Evolutionary conservation across 2,888 invertebrate species (phyloP).

Genomic region (Xestia sexstrigata): DNA sequence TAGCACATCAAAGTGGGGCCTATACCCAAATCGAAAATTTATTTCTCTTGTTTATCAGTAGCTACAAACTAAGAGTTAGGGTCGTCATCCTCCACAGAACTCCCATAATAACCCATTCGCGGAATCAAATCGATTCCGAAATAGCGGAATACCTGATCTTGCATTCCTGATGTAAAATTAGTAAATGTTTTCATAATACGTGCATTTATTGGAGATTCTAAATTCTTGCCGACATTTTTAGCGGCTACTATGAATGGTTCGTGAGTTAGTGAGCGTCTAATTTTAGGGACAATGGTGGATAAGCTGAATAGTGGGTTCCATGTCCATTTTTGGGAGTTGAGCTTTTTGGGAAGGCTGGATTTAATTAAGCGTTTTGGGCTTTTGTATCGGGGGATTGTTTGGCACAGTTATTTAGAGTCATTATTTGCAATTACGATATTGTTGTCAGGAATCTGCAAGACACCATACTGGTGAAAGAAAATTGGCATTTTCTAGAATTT

Average conservation of each 20-base stretch:
- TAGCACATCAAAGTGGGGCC: neutral
- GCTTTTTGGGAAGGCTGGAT: neutral
- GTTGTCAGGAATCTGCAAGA: neutral
- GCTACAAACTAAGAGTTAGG: neutral
- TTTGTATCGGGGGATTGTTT: neutral
- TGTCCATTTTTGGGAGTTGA: constrained; percentile 6
- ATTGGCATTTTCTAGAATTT: too few species aligned
- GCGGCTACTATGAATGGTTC: constrained; percentile 35
- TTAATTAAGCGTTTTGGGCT: neutral
- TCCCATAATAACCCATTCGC: constrained; percentile 48
- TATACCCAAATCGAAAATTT: neutral
- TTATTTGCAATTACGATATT: neutral
- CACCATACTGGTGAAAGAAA: neutral
- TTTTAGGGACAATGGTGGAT: constrained; percentile 20
- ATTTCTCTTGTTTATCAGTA: neutral
- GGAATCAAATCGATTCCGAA: constrained; percentile 42
- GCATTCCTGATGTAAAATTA: constrained; percentile 55
- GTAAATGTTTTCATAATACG: constrained; percentile 54
- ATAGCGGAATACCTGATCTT: constrained; percentile 54
- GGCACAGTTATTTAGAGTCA: neutral
- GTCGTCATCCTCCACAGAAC: constrained; percentile 20
- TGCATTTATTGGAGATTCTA: constrained; percentile 37
- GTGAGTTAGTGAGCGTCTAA: constrained; percentile 34
- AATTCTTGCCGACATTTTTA: constrained; percentile 49
- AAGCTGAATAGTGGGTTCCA: neutral